phyloP scores from a whole-genome alignment of 2,113 vertebrate genomes.

The Gavialis gangeticus region DNA sequence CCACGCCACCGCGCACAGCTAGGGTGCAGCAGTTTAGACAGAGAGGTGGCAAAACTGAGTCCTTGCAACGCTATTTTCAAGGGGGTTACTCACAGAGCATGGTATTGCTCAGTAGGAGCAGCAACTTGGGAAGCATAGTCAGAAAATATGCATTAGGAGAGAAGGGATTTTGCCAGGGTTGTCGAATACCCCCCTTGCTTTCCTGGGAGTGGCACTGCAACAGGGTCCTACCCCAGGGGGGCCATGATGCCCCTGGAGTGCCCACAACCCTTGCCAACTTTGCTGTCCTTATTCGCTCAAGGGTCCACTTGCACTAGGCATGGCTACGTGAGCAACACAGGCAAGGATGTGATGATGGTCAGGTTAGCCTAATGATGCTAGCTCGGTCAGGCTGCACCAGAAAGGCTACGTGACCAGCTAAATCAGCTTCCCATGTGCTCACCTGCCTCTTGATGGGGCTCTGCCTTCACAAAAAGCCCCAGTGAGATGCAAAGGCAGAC shows the following conservation, averaged over 20 bases:
- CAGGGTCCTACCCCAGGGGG: neutral
- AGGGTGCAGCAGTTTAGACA: too few relatives aligned
- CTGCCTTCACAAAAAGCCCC: neutral
- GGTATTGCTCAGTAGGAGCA: neutral
- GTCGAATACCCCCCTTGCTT: neutral
- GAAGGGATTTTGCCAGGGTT: neutral
- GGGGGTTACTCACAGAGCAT: neutral
- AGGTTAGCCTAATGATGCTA: neutral
- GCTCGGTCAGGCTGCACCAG: neutral
- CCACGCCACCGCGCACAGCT: too few relatives aligned
- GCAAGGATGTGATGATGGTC: too few relatives aligned
- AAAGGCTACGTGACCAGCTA: neutral
- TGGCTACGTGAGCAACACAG: too few relatives aligned
- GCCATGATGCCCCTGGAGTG: accelerated
- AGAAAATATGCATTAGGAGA: neutral
- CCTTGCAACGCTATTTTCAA: neutral
- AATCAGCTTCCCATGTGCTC: neutral
- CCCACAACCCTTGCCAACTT: neutral
- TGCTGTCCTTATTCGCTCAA: too few relatives aligned
- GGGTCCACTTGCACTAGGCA: too few relatives aligned
- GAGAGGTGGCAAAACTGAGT: neutral
- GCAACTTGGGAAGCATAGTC: neutral
- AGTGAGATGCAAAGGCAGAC: too few relatives aligned
- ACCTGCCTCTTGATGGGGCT: neutral
- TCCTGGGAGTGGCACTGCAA: neutral